Evolutionary conservation across 1,140 invertebrate species (phyloP).

Genomic region (Papilio aristodemus): DNA sequence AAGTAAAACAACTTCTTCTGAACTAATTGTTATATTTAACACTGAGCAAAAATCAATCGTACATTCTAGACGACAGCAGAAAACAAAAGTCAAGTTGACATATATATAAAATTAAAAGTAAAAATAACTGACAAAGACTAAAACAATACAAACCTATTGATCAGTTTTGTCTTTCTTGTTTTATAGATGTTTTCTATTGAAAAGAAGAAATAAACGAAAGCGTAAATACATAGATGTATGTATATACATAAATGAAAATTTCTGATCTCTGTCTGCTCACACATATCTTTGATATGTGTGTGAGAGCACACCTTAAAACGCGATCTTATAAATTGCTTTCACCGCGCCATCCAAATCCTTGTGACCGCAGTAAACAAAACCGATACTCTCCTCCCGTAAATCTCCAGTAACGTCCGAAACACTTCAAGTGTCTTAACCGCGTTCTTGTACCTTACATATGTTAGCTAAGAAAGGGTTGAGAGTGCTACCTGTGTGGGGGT

Average conservation of each 20-base stretch:
- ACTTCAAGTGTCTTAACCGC: constrained; percentile 74
- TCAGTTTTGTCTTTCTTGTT: too few species aligned
- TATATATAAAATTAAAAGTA: too few species aligned
- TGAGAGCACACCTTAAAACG: too few species aligned
- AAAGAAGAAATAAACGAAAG: not conserved
- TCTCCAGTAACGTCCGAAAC: constrained; percentile 70
- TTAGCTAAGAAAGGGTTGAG: constrained; percentile 78
- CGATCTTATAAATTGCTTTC: constrained; percentile 35
- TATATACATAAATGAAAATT: not conserved
- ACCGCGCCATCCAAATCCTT: constrained; percentile 33
- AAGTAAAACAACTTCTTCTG: too few species aligned
- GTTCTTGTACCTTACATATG: constrained; percentile 59
- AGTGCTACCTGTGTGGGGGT: constrained; percentile 61
- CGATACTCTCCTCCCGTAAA: constrained; percentile 73
- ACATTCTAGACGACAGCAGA: too few species aligned
- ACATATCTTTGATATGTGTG: not conserved
- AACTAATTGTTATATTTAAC: too few species aligned
- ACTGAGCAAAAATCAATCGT: too few species aligned
- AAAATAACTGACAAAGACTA: too few species aligned
- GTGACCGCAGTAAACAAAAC: constrained; percentile 56
- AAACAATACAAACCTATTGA: too few species aligned
- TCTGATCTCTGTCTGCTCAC: not conserved
- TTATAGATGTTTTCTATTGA: too few species aligned
- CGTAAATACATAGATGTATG: not conserved
- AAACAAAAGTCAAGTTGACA: too few species aligned